Percentiles rank a stretch among this genome's conserved stretches.
Conservation (phyloP, 2,113 vertebrate genomes). For the Poicephalus meyeri region DNA sequence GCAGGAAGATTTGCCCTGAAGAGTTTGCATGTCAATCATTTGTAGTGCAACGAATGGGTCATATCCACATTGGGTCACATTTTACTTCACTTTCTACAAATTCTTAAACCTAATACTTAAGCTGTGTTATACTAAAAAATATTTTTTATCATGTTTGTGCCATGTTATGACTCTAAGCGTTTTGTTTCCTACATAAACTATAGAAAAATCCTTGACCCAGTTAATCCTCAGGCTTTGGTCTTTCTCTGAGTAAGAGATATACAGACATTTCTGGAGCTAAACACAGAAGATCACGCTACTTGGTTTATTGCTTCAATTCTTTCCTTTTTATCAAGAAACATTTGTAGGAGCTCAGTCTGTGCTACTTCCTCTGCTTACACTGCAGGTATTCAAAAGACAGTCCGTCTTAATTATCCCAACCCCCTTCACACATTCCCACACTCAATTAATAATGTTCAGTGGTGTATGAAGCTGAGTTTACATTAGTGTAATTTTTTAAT, state of each 20-base stretch:
- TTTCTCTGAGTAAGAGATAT: conserved; percentile 12
- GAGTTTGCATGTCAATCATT: background rate
- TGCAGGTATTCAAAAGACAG: conserved; percentile 51
- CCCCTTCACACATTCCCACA: conserved; percentile 50
- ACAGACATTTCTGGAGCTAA: background rate
- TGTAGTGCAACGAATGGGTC: background rate
- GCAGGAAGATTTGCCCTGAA: background rate
- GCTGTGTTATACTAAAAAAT: background rate
- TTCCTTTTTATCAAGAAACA: background rate
- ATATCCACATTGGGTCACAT: background rate
- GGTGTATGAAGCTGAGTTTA: conserved; percentile 62
- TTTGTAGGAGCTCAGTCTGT: conserved; percentile 23
- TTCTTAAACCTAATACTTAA: background rate
- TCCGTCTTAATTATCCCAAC: conserved; percentile 56
- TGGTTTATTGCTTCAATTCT: background rate
- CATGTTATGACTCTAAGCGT: background rate
- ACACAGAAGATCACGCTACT: background rate
- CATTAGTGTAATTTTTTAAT: conserved; percentile 54
- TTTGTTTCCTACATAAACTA: background rate
- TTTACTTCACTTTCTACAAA: background rate
- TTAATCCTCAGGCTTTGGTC: conserved; percentile 32
- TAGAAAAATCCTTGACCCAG: background rate
- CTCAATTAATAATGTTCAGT: conserved; percentile 68
- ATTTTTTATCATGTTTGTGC: background rate
- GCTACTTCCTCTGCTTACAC: conserved; percentile 54